A percentile compares a stretch with the other conserved stretches of the same genome.
These are phyloP conservation scores for Xenentodon cancila DNA, from an alignment of 2,797 vertebrate genomes.

Conservation along the genomic window DNA sequence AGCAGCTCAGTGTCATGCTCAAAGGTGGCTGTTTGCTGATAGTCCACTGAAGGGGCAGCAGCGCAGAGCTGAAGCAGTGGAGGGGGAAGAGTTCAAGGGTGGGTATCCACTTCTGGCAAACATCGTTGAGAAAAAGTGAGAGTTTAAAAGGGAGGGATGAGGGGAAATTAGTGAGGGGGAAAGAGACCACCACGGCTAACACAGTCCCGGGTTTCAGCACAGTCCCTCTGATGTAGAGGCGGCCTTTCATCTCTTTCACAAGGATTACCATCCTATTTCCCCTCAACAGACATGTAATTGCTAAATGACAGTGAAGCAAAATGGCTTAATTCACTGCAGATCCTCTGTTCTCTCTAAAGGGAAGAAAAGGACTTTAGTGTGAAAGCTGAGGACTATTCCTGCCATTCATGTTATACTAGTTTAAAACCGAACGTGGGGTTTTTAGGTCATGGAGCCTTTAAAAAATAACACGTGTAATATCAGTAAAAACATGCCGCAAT, in stretches of 20 bases:
- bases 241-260: constrained; percentile 71
- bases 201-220: constrained; percentile 54
- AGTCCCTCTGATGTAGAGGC: constrained; percentile 51
- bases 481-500: constrained; percentile 18
- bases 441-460: constrained; percentile 23
- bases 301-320: constrained; percentile 74
- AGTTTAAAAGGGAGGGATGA: constrained; percentile 57
- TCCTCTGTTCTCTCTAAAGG: constrained; percentile 49
- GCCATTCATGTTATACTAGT: constrained; percentile 29
- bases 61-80: constrained; percentile 15
- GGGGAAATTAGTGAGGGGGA: constrained; percentile 44
- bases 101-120: constrained; percentile 57
- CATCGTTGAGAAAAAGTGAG: constrained; percentile 52
- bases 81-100: constrained; percentile 13
- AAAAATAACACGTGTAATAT: constrained; percentile 8
- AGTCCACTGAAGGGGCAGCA: constrained; percentile 49
- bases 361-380: constrained; percentile 20
- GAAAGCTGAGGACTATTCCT: constrained; percentile 29
- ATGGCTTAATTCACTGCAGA: constrained; percentile 70
- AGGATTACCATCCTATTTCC: constrained; percentile 74
- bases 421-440: constrained; percentile 39
- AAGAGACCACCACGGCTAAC: constrained; percentile 59
- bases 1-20: constrained; percentile 74
- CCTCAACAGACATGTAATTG: constrained; percentile 65
- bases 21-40: constrained; percentile 74